Percentiles rank a stretch among this genome's conserved stretches.
Conservation (phyloP, 2,888 invertebrate species). For the Carabus problematicus region DNA sequence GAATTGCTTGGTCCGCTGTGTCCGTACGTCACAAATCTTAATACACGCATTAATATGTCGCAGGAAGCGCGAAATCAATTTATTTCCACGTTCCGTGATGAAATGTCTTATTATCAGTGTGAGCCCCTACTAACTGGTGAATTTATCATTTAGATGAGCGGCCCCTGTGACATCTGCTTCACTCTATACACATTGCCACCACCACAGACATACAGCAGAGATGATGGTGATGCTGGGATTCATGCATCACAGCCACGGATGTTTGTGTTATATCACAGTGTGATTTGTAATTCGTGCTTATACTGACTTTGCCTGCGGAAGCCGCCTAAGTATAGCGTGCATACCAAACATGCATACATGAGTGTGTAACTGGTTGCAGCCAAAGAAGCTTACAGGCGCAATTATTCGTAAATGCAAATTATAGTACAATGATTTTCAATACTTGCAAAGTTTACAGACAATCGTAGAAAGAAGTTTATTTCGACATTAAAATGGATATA, state of each 20-base stretch:
- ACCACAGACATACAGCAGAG: neutral
- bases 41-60: conserved; percentile 42
- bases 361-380: conserved; percentile 10
- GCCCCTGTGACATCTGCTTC: conserved; percentile 10
- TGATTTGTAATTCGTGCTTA: neutral
- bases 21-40: conserved; percentile 38
- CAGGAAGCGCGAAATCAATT: conserved; percentile 40
- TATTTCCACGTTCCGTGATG: conserved; percentile 39
- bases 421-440: too few species aligned
- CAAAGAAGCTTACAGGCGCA: conserved; percentile 26
- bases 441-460: too few species aligned
- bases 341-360: neutral
- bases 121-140: conserved; percentile 8
- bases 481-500: too few species aligned
- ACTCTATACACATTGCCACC: neutral
- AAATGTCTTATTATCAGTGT: conserved; percentile 37
- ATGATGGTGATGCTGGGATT: conserved; percentile 19
- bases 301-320: conserved; percentile 1
- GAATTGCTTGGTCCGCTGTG: neutral
- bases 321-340: conserved; percentile 7
- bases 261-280: neutral
- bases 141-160: conserved; percentile 42
- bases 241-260: conserved; percentile 7
- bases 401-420: neutral
- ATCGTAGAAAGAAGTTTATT: too few species aligned